Evolutionary conservation across 2,888 invertebrate genomes (phyloP).

Genomic region (Lithosia quadra): DNA sequence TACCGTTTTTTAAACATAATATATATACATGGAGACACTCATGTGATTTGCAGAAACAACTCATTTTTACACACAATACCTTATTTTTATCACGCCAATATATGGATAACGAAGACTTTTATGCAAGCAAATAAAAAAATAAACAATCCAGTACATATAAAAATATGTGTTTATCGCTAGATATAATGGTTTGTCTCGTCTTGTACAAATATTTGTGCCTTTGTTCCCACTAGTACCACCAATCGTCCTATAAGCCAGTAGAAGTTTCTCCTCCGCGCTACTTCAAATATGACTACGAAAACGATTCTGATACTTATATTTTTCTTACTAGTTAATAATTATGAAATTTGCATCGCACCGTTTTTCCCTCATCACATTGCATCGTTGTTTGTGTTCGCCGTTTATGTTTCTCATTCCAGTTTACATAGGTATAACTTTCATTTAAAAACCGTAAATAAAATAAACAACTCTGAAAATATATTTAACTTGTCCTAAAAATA

Average conservation of each 20-base stretch:
- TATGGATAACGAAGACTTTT: constrained; percentile 27
- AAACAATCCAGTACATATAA: constrained; percentile 19
- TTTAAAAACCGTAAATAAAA: background rate
- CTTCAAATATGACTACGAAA: background rate
- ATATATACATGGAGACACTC: background rate
- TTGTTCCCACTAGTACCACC: no score
- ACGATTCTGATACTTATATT: no score
- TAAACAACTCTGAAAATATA: background rate
- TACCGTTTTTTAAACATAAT: no score
- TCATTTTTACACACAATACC: constrained; percentile 27
- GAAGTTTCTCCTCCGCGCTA: background rate
- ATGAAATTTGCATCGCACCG: no score
- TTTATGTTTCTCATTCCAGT: background rate
- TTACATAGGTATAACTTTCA: background rate
- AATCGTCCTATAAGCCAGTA: background rate
- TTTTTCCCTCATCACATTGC: background rate
- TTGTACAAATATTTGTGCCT: background rate
- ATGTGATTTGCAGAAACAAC: constrained; percentile 14
- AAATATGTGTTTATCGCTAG: background rate
- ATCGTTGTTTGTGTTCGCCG: background rate
- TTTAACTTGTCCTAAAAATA: no score
- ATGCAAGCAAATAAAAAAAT: constrained; percentile 38
- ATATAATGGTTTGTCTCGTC: background rate
- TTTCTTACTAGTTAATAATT: background rate
- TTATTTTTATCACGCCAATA: constrained; percentile 14